phyloP scores from a whole-genome alignment of 2,797 vertebrate genomes.

The Triplophysa yarkandensis region DNA sequence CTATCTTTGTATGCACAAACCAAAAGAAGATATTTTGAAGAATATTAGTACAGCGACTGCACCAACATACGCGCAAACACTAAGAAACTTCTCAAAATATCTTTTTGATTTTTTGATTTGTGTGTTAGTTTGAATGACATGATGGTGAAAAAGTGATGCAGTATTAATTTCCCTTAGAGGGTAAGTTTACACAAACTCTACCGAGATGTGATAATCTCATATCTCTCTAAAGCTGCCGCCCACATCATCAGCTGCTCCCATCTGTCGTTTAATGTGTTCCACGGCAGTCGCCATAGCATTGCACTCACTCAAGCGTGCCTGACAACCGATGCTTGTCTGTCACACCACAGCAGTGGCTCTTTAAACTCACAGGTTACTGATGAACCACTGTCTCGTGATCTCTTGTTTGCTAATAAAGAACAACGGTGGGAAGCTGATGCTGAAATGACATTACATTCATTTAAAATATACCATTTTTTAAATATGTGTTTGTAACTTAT shows the following conservation, averaged over 20 bases:
- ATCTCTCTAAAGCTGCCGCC: not conserved
- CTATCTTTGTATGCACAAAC: no score
- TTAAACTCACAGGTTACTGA: conserved; percentile 2
- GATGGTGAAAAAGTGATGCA: no score
- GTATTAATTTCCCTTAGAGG: not conserved
- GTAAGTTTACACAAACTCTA: not conserved
- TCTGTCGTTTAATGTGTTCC: not conserved
- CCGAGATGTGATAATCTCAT: not conserved
- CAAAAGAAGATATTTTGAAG: no score
- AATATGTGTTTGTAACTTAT: no score
- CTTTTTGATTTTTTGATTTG: no score
- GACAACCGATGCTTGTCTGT: not conserved
- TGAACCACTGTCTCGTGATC: conserved; percentile 1
- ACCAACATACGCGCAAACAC: no score
- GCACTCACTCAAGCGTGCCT: conserved; percentile 8
- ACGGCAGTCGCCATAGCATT: not conserved
- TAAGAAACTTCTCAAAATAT: no score
- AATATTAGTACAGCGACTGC: no score
- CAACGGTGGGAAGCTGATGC: not conserved
- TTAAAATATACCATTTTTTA: no score
- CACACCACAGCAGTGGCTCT: not conserved
- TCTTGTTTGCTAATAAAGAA: conserved; percentile 24
- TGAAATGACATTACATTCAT: not conserved
- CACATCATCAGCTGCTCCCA: not conserved
- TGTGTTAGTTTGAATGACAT: no score